Evolutionary conservation across 2,113 vertebrate genomes (phyloP).

Genomic region (Thoracochromis brauschi): DNA sequence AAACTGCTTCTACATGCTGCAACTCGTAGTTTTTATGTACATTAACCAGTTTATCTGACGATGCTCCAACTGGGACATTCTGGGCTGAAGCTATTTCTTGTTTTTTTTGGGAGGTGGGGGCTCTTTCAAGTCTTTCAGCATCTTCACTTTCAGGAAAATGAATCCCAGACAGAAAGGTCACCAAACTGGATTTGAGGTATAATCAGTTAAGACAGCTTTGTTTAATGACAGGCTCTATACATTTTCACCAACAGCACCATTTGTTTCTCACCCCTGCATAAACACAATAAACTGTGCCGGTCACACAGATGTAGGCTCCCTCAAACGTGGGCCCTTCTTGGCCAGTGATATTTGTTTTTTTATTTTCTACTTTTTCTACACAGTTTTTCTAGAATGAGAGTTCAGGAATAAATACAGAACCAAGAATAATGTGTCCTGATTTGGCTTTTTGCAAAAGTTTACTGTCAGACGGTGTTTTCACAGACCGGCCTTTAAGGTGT

Average conservation of each 20-base stretch:
- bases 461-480: neutral
- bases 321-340: neutral
- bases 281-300: neutral
- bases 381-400: neutral
- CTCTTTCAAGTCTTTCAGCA: neutral
- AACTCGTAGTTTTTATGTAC: neutral
- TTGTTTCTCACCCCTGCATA: neutral
- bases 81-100: neutral
- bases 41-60: neutral
- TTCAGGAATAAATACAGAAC: neutral
- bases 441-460: neutral
- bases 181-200: neutral
- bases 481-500: neutral
- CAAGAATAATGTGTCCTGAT: neutral
- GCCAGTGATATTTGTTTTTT: neutral
- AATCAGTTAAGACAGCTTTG: neutral
- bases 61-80: neutral
- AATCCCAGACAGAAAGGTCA: neutral
- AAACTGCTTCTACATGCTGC: neutral
- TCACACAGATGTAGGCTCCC: neutral
- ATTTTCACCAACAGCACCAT: neutral
- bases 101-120: accelerated
- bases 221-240: neutral
- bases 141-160: neutral
- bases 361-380: neutral